Evolutionary conservation across 1,140 invertebrate genomes (phyloP).

Genomic region (Eriosoma lanigerum): DNA sequence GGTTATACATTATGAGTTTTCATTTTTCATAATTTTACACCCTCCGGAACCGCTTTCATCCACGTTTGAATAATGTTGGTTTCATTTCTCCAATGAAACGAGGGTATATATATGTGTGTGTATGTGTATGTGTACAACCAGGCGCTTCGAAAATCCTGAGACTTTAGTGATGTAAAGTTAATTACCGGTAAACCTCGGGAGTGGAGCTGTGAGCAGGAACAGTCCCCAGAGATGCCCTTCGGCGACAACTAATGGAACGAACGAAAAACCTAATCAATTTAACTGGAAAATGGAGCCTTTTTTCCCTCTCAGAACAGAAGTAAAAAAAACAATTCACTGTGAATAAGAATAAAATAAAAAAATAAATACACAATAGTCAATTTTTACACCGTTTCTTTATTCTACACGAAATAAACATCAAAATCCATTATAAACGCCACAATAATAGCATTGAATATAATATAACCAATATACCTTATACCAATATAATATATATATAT

Average conservation of each 20-base stretch:
- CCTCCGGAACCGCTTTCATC: constrained; percentile 24
- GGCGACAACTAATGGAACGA: constrained; percentile 46
- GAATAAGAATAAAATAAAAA: constrained; percentile 21
- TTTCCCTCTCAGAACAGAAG: background rate
- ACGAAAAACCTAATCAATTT: constrained; percentile 46
- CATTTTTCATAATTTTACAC: constrained; percentile 16
- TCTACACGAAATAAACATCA: constrained; percentile 20
- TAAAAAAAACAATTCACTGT: constrained; percentile 21
- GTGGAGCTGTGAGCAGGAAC: background rate
- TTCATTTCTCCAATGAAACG: constrained; percentile 20
- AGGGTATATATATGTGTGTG: background rate
- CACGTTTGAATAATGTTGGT: constrained; percentile 32
- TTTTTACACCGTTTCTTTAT: constrained; percentile 15
- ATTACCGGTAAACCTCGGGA: constrained; percentile 43
- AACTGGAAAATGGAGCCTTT: constrained; percentile 32
- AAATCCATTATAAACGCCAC: constrained; percentile 3
- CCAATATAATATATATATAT: background rate
- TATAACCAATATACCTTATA: background rate
- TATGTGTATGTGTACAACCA: background rate
- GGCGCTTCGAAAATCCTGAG: constrained; percentile 24
- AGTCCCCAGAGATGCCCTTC: constrained; percentile 35
- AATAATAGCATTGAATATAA: background rate
- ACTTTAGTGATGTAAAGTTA: constrained; percentile 47
- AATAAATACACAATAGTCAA: constrained; percentile 10
- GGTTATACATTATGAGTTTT: constrained; percentile 22